Percentiles rank a stretch among this genome's conserved stretches.
Evolutionary conservation across 2,797 vertebrate genomes (phyloP).

Genomic region (Spinus olivaceus): DNA sequence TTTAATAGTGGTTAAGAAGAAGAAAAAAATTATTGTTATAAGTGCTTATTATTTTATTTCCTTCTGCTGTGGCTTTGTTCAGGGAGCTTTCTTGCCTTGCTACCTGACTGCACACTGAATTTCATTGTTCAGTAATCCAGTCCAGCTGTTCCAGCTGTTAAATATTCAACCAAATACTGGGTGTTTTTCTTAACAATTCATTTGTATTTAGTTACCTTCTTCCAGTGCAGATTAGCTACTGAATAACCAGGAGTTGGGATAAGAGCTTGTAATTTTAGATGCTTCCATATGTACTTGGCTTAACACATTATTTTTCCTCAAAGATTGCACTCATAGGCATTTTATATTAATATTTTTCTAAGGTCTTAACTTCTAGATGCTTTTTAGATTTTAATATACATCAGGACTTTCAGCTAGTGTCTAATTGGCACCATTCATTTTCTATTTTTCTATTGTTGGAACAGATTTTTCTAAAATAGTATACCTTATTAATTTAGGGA

Average conservation of each 20-base stretch:
- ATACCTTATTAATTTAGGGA: not conserved
- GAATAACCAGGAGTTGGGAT: conserved; percentile 49
- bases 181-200: conserved; percentile 61
- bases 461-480: not conserved
- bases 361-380: conserved; percentile 16
- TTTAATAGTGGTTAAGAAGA: not conserved
- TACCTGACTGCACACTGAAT: conserved; percentile 36
- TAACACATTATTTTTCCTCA: conserved; percentile 37
- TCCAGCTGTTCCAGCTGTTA: conserved; percentile 61
- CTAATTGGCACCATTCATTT: not conserved
- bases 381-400: conserved; percentile 5
- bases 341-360: conserved; percentile 42
- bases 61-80: conserved; percentile 14
- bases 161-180: conserved; percentile 51
- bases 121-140: conserved; percentile 54
- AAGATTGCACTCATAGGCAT: conserved; percentile 20
- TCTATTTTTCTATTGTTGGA: conserved; percentile 11
- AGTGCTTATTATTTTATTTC: conserved; percentile 24
- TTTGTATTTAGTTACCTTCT: conserved; percentile 62
- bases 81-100: not conserved
- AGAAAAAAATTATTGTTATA: not conserved
- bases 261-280: conserved; percentile 56
- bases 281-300: conserved; percentile 45
- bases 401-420: not conserved
- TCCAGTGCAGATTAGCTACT: conserved; percentile 56